Evolutionary conservation across 2,888 invertebrate species (phyloP).

Genomic region (Aspidiotus rigidus): DNA sequence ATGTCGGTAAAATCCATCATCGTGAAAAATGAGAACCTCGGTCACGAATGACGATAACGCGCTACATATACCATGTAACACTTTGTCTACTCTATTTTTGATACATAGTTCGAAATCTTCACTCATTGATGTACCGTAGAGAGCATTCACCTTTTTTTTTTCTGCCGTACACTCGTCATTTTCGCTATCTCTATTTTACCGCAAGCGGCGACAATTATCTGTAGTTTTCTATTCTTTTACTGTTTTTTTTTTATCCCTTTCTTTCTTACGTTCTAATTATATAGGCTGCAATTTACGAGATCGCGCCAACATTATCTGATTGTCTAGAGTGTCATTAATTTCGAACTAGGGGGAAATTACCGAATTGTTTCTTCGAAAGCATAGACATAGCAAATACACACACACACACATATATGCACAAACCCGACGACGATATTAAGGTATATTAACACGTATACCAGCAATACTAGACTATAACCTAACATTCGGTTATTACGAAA

Average conservation of each 20-base stretch:
- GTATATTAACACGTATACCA: too few species aligned
- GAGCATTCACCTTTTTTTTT: constrained; percentile 2
- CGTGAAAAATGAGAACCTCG: too few species aligned
- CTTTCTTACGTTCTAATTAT: not conserved
- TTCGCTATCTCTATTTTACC: not conserved
- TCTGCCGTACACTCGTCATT: not conserved
- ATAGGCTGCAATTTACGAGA: not conserved
- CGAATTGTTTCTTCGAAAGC: not conserved
- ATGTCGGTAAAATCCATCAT: too few species aligned
- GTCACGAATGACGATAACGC: too few species aligned
- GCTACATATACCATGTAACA: too few species aligned
- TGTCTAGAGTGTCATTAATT: not conserved
- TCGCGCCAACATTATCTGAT: constrained; percentile 1
- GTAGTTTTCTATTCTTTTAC: not conserved
- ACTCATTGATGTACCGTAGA: not conserved
- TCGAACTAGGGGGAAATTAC: not conserved
- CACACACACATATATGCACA: too few species aligned
- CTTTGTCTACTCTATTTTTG: too few species aligned
- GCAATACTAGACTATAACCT: too few species aligned
- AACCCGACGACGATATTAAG: too few species aligned
- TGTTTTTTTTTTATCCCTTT: not conserved
- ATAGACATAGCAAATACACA: too few species aligned
- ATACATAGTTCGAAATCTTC: not conserved
- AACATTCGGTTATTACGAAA: too few species aligned
- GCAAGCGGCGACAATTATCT: not conserved